Evolutionary conservation across 2,113 vertebrate species (phyloP).

Genomic region (Catharus bicknelli): DNA sequence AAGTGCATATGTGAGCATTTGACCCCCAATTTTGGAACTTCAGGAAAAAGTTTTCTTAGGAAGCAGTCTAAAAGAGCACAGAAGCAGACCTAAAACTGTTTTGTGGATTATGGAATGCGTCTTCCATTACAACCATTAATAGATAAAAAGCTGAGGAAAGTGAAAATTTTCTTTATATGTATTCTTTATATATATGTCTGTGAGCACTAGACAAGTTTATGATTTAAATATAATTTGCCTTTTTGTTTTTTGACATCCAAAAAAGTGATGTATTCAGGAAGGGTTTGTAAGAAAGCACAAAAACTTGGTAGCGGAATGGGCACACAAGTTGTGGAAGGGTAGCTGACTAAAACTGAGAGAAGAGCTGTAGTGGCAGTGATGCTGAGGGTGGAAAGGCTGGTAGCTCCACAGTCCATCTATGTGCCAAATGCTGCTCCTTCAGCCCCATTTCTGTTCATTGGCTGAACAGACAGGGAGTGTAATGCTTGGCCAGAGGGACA

Average conservation of each 20-base stretch:
- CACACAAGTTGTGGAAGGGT: neutral
- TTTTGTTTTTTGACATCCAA: neutral
- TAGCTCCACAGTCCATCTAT: rapidly evolving
- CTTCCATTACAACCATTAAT: neutral
- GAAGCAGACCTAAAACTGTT: neutral
- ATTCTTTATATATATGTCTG: neutral
- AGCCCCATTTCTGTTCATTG: too few relatives aligned
- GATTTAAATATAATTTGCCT: neutral
- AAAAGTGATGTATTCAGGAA: neutral
- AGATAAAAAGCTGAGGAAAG: neutral
- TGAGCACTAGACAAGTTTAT: neutral
- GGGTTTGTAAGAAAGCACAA: neutral
- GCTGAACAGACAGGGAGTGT: rapidly evolving
- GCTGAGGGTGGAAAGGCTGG: neutral
- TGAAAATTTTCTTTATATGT: neutral
- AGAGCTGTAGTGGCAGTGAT: neutral
- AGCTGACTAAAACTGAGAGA: neutral
- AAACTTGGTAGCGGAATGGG: neutral
- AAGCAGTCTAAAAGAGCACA: neutral
- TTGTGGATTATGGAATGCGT: neutral
- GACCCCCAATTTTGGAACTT: neutral
- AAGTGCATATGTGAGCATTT: neutral
- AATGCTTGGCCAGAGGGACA: neutral
- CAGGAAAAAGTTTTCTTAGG: neutral
- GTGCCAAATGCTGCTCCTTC: rapidly evolving